Conservation (phyloP, 2,797 vertebrate genomes). For the Propithecus perrieri region DNA sequence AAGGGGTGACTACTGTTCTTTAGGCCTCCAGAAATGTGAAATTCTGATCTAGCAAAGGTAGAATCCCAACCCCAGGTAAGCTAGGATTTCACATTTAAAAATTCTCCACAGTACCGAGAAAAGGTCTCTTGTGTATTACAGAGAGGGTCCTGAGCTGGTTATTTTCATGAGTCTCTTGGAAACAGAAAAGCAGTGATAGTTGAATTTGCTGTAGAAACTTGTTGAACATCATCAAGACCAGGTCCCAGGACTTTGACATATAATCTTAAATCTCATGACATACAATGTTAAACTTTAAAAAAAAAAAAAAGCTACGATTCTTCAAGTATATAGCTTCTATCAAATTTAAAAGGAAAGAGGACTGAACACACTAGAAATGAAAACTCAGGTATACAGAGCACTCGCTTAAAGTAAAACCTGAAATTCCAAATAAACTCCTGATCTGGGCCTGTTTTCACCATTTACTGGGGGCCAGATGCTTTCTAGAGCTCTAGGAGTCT, state of each 20-base stretch:
- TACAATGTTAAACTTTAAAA: not conserved
- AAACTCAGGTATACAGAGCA: too few relatives aligned
- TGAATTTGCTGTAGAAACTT: not conserved
- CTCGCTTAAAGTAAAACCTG: not conserved
- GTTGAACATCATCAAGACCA: accelerated
- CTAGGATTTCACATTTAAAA: not conserved
- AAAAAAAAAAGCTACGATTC: not conserved
- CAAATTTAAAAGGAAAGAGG: not conserved
- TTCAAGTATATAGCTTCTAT: not conserved
- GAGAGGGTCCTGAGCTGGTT: too few relatives aligned
- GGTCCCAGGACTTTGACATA: not conserved
- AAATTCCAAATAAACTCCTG: not conserved
- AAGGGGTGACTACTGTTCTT: not conserved
- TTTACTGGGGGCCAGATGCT: not conserved
- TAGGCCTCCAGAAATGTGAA: not conserved
- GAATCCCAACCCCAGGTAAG: too few relatives aligned
- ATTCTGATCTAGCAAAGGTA: not conserved
- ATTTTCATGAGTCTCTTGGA: not conserved
- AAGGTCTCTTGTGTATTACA: not conserved
- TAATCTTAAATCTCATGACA: not conserved
- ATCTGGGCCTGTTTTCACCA: not conserved
- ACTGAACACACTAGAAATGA: not conserved
- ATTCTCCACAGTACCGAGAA: not conserved
- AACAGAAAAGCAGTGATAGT: not conserved
- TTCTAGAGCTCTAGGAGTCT: accelerated